Conservation (phyloP, 2,888 invertebrate genomes). For the Sinhomidia bicolor region DNA sequence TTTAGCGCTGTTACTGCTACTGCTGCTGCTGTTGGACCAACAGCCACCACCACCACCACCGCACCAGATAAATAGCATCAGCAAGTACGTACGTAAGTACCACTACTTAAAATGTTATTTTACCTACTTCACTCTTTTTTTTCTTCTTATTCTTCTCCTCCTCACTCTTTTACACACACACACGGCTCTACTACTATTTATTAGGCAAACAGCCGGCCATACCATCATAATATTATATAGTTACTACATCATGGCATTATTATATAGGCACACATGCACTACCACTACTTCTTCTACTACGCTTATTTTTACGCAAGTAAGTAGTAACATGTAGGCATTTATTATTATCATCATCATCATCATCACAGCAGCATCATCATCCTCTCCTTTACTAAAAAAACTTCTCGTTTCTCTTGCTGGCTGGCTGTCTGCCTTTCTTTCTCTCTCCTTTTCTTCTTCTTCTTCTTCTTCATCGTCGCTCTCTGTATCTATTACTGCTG, state of each 20-base stretch:
- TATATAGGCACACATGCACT: not conserved
- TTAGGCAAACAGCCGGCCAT: not conserved
- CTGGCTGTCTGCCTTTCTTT: constrained; percentile 67
- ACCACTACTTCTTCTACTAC: not conserved
- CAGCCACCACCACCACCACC: not conserved
- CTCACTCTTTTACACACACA: constrained; percentile 25
- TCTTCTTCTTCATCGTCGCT: constrained; percentile 13
- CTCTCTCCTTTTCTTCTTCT: constrained; percentile 46
- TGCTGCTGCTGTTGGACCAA: not conserved
- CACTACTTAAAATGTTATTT: constrained; percentile 58
- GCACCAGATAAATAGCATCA: constrained; percentile 1
- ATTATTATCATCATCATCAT: constrained; percentile 50
- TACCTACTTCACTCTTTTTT: constrained; percentile 46
- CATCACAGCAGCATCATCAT: constrained; percentile 54
- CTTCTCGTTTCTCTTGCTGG: constrained; percentile 22
- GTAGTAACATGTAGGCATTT: constrained; percentile 34
- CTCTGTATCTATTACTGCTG: not conserved
- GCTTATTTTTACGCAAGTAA: not conserved
- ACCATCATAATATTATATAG: not conserved
- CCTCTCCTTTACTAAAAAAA: constrained; percentile 48
- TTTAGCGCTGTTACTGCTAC: too few species aligned
- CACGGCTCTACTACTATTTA: constrained; percentile 35
- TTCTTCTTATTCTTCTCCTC: not conserved
- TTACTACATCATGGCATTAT: too few species aligned
- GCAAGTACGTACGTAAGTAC: constrained; percentile 35